phyloP scores from a whole-genome alignment of 2,113 vertebrate species.

The Panthera tigris region DNA sequence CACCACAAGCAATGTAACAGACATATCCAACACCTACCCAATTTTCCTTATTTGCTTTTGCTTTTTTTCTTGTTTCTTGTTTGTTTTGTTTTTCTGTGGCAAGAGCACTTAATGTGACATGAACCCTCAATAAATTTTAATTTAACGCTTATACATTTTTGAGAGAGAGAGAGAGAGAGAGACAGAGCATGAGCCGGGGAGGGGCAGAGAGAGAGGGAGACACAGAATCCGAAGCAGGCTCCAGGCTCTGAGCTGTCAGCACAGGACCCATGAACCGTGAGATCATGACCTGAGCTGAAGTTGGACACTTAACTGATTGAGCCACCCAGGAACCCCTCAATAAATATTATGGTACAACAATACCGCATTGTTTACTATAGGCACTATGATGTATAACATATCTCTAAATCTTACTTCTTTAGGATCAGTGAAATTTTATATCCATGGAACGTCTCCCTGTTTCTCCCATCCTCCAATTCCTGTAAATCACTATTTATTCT shows the following conservation, averaged over 20 bases:
- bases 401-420: not conserved
- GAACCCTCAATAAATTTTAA: not conserved
- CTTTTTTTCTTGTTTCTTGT: not conserved
- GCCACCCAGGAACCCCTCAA: not conserved
- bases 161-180: too few species aligned
- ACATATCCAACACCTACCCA: not conserved
- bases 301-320: too few species aligned
- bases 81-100: not conserved
- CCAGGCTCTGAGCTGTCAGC: too few species aligned
- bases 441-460: not conserved
- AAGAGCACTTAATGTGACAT: not conserved
- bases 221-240: too few species aligned
- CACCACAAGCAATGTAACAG: not conserved
- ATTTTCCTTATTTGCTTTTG: not conserved
- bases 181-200: too few species aligned
- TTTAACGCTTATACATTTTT: too few species aligned
- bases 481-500: not conserved
- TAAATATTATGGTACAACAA: not conserved
- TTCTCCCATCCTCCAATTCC: not conserved
- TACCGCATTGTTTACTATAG: not conserved
- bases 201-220: too few species aligned
- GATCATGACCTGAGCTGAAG: too few species aligned
- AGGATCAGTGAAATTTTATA: not conserved
- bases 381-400: not conserved
- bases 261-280: too few species aligned